A percentile compares a stretch with the other conserved stretches of the same genome.
These are phyloP conservation scores for Ectemnius lituratus DNA, from an alignment of 2,888 invertebrate species.

Conservation along the genomic window DNA sequence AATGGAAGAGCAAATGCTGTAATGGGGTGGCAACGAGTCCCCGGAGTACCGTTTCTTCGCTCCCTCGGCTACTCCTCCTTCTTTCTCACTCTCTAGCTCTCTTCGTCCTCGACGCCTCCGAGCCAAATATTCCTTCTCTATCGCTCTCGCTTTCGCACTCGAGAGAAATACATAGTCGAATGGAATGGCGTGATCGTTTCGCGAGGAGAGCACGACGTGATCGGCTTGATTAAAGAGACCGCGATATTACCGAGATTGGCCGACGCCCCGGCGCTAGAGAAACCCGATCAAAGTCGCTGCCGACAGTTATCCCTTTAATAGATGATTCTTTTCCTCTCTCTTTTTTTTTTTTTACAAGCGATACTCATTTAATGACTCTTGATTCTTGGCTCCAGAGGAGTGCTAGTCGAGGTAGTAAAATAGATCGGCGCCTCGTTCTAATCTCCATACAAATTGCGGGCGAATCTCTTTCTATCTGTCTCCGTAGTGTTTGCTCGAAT, in stretches of 20 bases:
- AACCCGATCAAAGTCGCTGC: constrained; percentile 1
- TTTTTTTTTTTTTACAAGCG: constrained; percentile 11
- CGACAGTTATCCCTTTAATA: too few relatives aligned
- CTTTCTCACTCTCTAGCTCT: constrained; percentile 16
- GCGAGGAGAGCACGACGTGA: constrained; percentile 3
- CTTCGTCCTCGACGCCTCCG: constrained; percentile 20
- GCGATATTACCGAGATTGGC: background rate
- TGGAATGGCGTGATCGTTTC: constrained; percentile 20
- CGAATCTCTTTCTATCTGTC: too few relatives aligned
- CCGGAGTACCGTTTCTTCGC: constrained; percentile 74
- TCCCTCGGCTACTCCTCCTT: constrained; percentile 47
- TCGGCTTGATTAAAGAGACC: constrained; percentile 22
- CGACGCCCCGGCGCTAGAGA: background rate
- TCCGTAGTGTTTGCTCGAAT: too few relatives aligned
- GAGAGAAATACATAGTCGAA: constrained; percentile 29
- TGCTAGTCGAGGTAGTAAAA: constrained; percentile 8
- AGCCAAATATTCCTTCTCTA: constrained; percentile 34
- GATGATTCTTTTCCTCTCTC: background rate
- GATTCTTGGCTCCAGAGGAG: background rate
- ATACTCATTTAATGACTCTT: constrained; percentile 3
- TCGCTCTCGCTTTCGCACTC: constrained; percentile 15
- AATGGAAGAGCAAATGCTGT: constrained; percentile 74
- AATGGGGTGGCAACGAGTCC: constrained; percentile 78
- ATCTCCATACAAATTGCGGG: constrained; percentile 26
- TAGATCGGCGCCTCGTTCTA: constrained; percentile 18